Evolutionary conservation across 2,113 vertebrate species (phyloP).

Genomic region (Serranochromis macrocephalus): DNA sequence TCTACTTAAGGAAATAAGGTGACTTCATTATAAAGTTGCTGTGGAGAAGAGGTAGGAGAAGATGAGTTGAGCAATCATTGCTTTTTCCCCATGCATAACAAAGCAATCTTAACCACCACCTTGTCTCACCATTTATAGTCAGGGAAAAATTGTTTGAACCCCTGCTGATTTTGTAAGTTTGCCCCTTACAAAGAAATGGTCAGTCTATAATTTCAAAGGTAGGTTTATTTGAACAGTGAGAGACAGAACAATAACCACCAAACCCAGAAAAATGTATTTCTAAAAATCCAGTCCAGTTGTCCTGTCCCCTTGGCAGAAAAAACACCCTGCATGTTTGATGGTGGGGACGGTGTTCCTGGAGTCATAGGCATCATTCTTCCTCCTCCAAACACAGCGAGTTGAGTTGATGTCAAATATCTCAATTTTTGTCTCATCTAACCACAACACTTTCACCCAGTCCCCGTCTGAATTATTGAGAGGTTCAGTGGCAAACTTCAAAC

Average conservation of each 20-base stretch:
- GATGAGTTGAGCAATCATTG: not conserved
- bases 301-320: not conserved
- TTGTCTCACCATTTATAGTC: not conserved
- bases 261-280: not conserved
- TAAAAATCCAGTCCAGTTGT: not conserved
- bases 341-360: too few species aligned
- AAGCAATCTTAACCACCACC: not conserved
- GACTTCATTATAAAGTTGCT: too few species aligned
- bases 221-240: not conserved
- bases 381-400: not conserved
- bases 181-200: not conserved
- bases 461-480: not conserved
- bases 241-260: not conserved
- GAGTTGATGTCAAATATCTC: not conserved
- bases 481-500: not conserved
- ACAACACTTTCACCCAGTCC: not conserved
- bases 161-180: not conserved
- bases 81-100: fast-evolving
- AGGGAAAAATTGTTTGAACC: not conserved
- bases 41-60: not conserved
- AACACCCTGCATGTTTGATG: too few species aligned
- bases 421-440: not conserved
- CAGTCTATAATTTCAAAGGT: not conserved
- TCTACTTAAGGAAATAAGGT: not conserved
- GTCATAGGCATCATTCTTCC: too few species aligned